These are phyloP conservation scores for Neopipo cinnamomea DNA, from an alignment of 2,113 vertebrate species.

Conservation along the genomic window DNA sequence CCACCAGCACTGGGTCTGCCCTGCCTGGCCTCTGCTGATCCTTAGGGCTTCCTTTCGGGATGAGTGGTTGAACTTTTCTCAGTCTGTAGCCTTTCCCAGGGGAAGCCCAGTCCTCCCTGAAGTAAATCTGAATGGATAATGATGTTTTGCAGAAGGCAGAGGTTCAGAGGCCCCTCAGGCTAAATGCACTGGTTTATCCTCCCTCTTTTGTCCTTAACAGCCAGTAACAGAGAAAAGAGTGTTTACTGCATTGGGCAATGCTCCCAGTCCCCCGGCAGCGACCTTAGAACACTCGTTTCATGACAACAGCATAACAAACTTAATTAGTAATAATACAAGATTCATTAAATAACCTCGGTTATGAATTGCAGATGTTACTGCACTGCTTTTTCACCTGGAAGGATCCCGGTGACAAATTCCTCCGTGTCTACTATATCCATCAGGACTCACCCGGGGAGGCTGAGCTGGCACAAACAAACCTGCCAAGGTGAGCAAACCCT, in stretches of 20 bases:
- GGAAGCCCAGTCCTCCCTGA: neutral
- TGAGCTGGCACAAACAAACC: neutral
- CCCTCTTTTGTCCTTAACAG: neutral
- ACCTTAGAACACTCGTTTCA: neutral
- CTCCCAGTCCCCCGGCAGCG: neutral
- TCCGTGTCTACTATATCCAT: accelerated
- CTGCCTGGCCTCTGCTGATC: neutral
- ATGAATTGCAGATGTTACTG: neutral
- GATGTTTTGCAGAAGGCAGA: neutral
- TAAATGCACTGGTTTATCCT: neutral
- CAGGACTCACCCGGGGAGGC: neutral
- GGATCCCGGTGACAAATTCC: neutral
- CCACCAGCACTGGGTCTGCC: neutral
- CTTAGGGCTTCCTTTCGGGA: neutral
- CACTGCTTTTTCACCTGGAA: neutral
- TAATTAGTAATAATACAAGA: neutral
- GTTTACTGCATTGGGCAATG: neutral
- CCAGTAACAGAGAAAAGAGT: neutral
- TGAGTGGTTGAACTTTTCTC: neutral
- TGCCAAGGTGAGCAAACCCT: neutral
- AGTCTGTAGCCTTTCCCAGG: neutral
- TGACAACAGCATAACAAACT: neutral
- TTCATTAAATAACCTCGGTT: neutral
- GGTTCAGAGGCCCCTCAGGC: neutral
- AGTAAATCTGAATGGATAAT: neutral